These are phyloP conservation scores for Brachypalpus laphriformis DNA, from an alignment of 2,888 invertebrate species.

Conservation along the genomic window DNA sequence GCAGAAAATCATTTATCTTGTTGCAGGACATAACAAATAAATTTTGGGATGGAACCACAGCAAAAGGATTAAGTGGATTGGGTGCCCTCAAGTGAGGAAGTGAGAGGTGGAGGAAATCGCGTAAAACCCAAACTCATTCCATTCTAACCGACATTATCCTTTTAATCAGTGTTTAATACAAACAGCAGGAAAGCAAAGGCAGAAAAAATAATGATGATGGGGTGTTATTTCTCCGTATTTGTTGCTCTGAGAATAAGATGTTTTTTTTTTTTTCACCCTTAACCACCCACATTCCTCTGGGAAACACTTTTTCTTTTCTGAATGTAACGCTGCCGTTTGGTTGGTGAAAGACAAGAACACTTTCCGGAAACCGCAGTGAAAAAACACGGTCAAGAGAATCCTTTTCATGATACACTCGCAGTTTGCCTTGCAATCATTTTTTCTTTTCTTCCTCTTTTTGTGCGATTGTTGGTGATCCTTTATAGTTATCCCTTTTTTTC, in stretches of 20 bases:
- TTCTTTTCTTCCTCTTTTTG: conserved; percentile 20
- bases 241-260: not conserved
- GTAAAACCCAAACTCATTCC: conserved; percentile 43
- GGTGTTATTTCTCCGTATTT: conserved; percentile 34
- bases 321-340: not conserved
- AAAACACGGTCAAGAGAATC: conserved; percentile 36
- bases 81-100: not conserved
- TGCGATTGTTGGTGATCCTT: conserved; percentile 28
- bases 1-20: conserved; percentile 61
- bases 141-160: conserved; percentile 57
- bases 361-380: conserved; percentile 19
- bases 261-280: not conserved
- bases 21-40: conserved; percentile 24
- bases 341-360: conserved; percentile 26
- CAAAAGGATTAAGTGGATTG: conserved; percentile 26
- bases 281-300: not conserved
- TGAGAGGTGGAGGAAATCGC: not conserved
- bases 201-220: conserved; percentile 43
- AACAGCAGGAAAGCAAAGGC: conserved; percentile 21
- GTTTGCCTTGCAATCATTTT: conserved; percentile 39
- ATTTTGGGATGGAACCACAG: conserved; percentile 33
- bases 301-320: conserved; percentile 2
- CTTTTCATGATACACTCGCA: conserved; percentile 27
- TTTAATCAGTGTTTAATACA: conserved; percentile 69
- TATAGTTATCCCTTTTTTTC: conserved; percentile 39